Percentiles rank a stretch among this genome's conserved stretches.
These are phyloP conservation scores for Eubucco bourcierii DNA, from an alignment of 2,113 vertebrate species.

Conservation along the genomic window DNA sequence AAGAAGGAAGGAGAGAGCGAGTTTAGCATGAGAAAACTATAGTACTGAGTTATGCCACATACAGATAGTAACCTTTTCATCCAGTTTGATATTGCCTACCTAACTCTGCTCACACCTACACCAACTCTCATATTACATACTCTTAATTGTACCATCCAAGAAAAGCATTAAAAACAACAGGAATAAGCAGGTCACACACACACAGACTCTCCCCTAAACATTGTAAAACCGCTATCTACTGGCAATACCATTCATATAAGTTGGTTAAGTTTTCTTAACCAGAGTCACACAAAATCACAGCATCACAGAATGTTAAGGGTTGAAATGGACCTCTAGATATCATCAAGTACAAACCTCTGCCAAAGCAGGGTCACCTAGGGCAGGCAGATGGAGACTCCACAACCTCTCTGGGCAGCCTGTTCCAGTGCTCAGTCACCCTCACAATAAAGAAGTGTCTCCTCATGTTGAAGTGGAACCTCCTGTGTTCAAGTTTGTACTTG, in stretches of 20 bases:
- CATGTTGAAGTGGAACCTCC: too few relatives aligned
- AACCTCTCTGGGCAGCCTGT: too few relatives aligned
- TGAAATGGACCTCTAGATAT: too few relatives aligned
- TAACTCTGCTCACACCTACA: background rate
- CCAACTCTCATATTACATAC: background rate
- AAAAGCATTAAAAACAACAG: background rate
- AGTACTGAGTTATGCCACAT: background rate
- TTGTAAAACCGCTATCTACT: background rate
- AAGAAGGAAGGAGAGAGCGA: background rate
- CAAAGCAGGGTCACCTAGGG: too few relatives aligned
- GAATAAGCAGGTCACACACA: background rate
- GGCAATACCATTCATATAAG: background rate
- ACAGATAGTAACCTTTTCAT: background rate
- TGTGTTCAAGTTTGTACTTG: too few relatives aligned
- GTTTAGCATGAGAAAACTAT: background rate
- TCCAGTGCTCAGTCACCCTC: too few relatives aligned
- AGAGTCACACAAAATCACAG: too few relatives aligned
- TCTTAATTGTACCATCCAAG: background rate
- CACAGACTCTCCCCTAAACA: background rate
- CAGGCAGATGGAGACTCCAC: too few relatives aligned
- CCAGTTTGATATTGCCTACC: background rate
- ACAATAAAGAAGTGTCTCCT: too few relatives aligned
- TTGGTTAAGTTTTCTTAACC: background rate
- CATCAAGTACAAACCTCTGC: too few relatives aligned
- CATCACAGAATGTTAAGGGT: too few relatives aligned